A percentile compares a stretch with the other conserved stretches of the same genome.
phyloP scores from a whole-genome alignment of 2,113 vertebrate species.

The Acanthochromis polyacanthus region DNA sequence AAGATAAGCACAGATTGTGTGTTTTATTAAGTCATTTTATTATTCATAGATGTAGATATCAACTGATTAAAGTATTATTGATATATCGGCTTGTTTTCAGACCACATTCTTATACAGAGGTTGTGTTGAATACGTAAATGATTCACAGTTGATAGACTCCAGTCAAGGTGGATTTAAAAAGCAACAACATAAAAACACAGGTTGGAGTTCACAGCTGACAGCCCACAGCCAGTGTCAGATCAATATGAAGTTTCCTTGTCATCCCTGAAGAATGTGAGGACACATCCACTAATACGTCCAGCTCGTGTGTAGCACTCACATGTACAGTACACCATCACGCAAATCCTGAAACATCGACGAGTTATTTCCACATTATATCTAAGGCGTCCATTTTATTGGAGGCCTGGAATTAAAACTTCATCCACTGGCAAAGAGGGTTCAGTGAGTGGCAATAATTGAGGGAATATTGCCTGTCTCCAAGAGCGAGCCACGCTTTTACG shows the following conservation, averaged over 20 bases:
- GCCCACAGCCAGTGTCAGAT: constrained; percentile 57
- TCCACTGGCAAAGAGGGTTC: constrained; percentile 68
- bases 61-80: not conserved
- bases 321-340: constrained; percentile 42
- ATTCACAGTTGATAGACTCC: not conserved
- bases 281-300: constrained; percentile 25
- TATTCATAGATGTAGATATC: not conserved
- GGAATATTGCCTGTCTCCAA: constrained; percentile 79
- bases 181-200: not conserved
- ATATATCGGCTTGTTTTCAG: not conserved
- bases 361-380: constrained; percentile 77
- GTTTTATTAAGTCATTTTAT: not conserved
- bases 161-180: not conserved
- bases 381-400: constrained; percentile 74
- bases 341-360: constrained; percentile 65
- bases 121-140: constrained; percentile 16
- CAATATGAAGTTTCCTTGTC: constrained; percentile 60
- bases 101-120: not conserved
- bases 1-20: not conserved
- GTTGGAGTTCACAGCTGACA: constrained; percentile 41
- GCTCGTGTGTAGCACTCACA: constrained; percentile 22
- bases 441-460: constrained; percentile 82
- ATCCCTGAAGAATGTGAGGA: constrained; percentile 19
- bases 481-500: constrained; percentile 75
- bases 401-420: constrained; percentile 79